A percentile compares a stretch with the other conserved stretches of the same genome.
Conservation (phyloP, 30 jellyfish, hydroid and myxozoan species). For the Turritopsis dohrnii region DNA sequence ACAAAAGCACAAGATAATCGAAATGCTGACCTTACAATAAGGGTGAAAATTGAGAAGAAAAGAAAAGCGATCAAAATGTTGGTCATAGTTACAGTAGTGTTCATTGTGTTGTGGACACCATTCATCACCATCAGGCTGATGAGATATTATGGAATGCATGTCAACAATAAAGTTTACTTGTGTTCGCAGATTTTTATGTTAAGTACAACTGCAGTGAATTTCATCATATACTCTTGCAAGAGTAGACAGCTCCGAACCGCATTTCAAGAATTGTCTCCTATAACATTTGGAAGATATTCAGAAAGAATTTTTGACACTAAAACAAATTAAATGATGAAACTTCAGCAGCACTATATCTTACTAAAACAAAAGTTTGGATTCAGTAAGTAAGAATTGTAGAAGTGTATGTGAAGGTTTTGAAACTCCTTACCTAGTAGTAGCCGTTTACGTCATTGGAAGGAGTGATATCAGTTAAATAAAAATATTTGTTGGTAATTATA, state of each 20-base stretch:
- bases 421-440: too few species aligned
- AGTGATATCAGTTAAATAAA: too few species aligned
- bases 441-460: too few species aligned
- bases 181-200: constrained; percentile 58
- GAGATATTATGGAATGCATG: constrained; percentile 38
- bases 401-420: too few species aligned
- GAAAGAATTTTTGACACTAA: not conserved
- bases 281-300: not conserved
- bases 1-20: not conserved
- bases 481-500: too few species aligned
- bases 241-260: constrained; percentile 64
- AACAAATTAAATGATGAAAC: too few species aligned
- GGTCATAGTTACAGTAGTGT: constrained; percentile 51
- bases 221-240: constrained; percentile 60
- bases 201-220: constrained; percentile 72
- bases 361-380: too few species aligned
- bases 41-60: not conserved
- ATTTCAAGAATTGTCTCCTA: constrained; percentile 32
- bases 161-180: constrained; percentile 47
- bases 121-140: constrained; percentile 57
- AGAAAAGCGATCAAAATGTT: constrained; percentile 41
- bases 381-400: too few species aligned
- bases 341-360: too few species aligned
- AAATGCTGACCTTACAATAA: not conserved
- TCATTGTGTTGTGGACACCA: constrained; percentile 77